Percentiles rank a stretch among this genome's conserved stretches.
Conservation (phyloP, 2,113 vertebrate genomes). For the Chloropsis cyanopogon region DNA sequence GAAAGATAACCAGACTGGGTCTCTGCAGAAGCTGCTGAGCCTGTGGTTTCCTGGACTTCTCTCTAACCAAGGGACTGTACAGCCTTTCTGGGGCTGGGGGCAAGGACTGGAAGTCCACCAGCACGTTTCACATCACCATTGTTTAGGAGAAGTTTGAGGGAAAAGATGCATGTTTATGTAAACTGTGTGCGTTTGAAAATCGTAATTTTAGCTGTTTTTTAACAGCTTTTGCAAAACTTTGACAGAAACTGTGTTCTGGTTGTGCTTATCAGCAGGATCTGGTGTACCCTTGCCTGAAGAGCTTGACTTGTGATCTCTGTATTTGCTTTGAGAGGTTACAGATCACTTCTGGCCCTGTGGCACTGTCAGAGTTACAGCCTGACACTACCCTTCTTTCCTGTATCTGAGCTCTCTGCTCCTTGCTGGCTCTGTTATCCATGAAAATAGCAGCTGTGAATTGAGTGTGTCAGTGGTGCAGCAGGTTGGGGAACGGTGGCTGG, state of each 20-base stretch:
- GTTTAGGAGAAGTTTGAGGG: not conserved
- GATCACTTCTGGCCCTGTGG: not conserved
- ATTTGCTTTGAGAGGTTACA: not conserved
- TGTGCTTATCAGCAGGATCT: not conserved
- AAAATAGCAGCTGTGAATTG: not conserved
- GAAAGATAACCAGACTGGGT: not conserved
- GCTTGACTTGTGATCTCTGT: not conserved
- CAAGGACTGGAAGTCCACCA: not conserved
- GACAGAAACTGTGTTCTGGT: not conserved
- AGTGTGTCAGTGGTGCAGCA: rapidly evolving
- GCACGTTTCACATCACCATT: rapidly evolving
- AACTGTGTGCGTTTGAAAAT: not conserved
- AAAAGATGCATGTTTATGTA: not conserved
- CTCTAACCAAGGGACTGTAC: not conserved
- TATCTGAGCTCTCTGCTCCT: not conserved
- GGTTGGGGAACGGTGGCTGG: not conserved
- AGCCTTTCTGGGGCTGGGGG: not conserved
- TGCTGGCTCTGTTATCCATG: not conserved
- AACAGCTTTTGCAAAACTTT: not conserved
- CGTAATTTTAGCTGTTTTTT: not conserved
- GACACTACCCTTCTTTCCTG: not conserved
- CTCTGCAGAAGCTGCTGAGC: not conserved
- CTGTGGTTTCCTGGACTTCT: not conserved
- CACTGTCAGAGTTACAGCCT: not conserved
- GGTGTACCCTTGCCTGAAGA: not conserved